phyloP scores from a whole-genome alignment of 2,113 vertebrate genomes.

The Neotoma lepida region DNA sequence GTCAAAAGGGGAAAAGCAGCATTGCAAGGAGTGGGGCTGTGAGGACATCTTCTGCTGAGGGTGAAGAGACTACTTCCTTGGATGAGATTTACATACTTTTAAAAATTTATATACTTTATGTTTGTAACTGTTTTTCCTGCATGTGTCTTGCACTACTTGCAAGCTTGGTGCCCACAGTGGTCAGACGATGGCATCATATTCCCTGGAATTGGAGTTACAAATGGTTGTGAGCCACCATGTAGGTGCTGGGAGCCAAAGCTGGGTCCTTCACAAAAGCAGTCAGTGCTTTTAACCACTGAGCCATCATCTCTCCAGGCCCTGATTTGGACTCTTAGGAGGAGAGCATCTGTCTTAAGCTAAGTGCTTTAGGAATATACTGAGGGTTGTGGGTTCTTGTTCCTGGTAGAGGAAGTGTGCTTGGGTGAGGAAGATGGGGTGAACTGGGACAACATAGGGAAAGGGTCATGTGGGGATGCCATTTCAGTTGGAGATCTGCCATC shows the following conservation, averaged over 20 bases:
- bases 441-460: neutral
- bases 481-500: neutral
- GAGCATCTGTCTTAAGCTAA: neutral
- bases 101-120: neutral
- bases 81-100: neutral
- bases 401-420: neutral
- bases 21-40: neutral
- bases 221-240: neutral
- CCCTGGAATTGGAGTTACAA: neutral
- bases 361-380: constrained; percentile 7
- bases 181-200: neutral
- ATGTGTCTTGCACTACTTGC: neutral
- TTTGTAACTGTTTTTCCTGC: neutral
- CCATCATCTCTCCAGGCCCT: neutral
- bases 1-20: neutral
- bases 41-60: neutral
- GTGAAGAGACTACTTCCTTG: neutral
- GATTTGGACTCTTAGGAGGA: constrained; percentile 25
- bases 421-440: neutral
- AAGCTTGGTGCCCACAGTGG: neutral
- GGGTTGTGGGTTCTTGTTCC: neutral
- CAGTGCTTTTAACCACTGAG: neutral
- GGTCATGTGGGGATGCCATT: neutral
- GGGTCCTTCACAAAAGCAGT: neutral
- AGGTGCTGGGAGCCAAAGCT: neutral